Evolutionary conservation across 2,113 vertebrate genomes (phyloP).

Genomic region (Columba livia): DNA sequence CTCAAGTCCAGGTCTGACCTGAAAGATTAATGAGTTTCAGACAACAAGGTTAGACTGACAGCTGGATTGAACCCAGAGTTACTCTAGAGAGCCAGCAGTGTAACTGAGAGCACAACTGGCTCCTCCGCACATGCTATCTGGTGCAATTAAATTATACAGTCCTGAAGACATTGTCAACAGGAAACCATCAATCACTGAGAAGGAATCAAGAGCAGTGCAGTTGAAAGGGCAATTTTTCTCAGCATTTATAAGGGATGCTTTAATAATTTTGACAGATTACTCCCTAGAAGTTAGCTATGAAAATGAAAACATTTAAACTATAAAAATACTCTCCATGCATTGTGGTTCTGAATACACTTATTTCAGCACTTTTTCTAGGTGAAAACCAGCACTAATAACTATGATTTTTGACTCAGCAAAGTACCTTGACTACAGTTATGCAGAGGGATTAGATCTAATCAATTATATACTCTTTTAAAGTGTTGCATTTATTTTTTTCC

Average conservation of each 20-base stretch:
- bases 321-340: neutral
- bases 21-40: neutral
- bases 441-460: slow-evolving; percentile 8
- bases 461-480: neutral
- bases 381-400: slow-evolving; percentile 3
- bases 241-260: neutral
- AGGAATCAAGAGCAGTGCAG: slow-evolving; percentile 9
- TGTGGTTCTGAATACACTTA: neutral
- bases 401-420: slow-evolving; percentile 41
- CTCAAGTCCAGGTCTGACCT: neutral
- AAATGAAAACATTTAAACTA: slow-evolving; percentile 20
- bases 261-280: slow-evolving; percentile 13
- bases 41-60: neutral
- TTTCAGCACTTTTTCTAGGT: slow-evolving; percentile 19
- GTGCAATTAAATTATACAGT: neutral
- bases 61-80: neutral
- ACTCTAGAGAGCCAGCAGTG: neutral
- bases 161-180: neutral
- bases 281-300: slow-evolving; percentile 13
- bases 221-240: neutral
- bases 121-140: neutral
- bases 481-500: slow-evolving; percentile 26
- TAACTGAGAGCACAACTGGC: neutral
- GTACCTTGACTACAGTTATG: slow-evolving; percentile 19
- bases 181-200: neutral